Conservation (phyloP, 2,797 vertebrate species). For the Apodemus agrarius region DNA sequence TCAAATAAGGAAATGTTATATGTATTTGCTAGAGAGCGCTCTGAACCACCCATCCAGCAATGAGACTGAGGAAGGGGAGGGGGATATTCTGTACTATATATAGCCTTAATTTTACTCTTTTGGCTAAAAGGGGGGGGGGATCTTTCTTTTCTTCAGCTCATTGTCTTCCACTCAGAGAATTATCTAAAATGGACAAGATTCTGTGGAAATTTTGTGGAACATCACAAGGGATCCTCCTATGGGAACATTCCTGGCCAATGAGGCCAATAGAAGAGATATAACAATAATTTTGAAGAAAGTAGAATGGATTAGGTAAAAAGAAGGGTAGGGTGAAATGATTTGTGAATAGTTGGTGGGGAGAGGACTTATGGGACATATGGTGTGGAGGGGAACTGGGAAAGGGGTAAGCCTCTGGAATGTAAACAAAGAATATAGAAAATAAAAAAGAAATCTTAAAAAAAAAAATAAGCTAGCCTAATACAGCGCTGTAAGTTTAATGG, state of each 20-base stretch:
- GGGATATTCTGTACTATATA: not conserved
- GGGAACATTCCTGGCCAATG: not conserved
- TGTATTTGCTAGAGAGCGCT: not conserved
- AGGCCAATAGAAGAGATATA: not conserved
- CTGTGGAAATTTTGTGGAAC: not conserved
- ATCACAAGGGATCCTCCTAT: not conserved
- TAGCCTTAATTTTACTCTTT: not conserved
- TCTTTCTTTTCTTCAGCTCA: not conserved
- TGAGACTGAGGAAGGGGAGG: not conserved
- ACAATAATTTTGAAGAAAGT: not conserved
- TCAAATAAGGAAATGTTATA: not conserved
- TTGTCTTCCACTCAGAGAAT: not conserved
- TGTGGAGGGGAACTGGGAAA: no score
- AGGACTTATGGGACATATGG: no score
- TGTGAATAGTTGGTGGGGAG: not conserved
- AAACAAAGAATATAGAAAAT: no score
- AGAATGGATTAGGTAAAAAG: not conserved
- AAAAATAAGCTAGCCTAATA: slow-evolving; percentile 15
- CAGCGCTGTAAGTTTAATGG: not conserved
- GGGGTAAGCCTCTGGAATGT: no score
- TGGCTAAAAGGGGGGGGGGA: not conserved
- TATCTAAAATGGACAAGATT: not conserved
- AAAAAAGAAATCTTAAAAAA: no score
- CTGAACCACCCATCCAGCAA: not conserved
- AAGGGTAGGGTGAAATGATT: not conserved